Conservation (phyloP, 2,888 invertebrate genomes). For the Stomorhina lunata region DNA sequence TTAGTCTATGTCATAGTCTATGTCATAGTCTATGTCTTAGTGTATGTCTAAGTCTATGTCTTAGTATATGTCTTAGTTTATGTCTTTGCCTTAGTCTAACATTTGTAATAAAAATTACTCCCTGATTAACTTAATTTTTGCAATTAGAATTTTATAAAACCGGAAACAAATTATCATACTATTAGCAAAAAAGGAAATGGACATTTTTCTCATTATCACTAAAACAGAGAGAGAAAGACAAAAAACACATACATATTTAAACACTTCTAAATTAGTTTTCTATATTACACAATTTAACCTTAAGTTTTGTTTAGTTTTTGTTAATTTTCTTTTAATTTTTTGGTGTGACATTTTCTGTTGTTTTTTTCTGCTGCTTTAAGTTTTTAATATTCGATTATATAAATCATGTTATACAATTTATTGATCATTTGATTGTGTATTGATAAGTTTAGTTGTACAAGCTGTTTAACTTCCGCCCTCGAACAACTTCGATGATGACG, state of each 20-base stretch:
- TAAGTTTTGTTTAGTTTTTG: background rate
- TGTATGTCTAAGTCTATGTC: too few species aligned
- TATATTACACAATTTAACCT: background rate
- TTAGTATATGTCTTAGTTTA: too few species aligned
- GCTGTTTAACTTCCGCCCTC: conserved; percentile 61
- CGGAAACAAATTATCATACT: too few species aligned
- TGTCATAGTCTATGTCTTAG: too few species aligned
- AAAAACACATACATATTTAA: background rate
- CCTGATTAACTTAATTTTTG: too few species aligned
- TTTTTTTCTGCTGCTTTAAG: background rate
- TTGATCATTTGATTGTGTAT: conserved; percentile 60
- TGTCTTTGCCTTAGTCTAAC: too few species aligned
- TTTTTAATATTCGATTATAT: conserved; percentile 60
- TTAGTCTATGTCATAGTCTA: too few species aligned
- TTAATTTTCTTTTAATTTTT: background rate
- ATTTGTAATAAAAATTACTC: too few species aligned
- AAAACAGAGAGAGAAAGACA: background rate
- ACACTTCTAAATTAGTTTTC: conserved; percentile 39
- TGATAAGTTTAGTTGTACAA: conserved; percentile 61
- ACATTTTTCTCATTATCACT: background rate
- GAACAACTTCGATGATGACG: conserved; percentile 17
- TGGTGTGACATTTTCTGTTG: background rate
- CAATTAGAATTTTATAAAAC: too few species aligned
- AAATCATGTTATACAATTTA: conserved; percentile 60
- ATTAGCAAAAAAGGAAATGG: background rate